Percentiles rank a stretch among this genome's conserved stretches.
phyloP scores from a whole-genome alignment of 2,797 vertebrate species.

The Phataginus tricuspis region DNA sequence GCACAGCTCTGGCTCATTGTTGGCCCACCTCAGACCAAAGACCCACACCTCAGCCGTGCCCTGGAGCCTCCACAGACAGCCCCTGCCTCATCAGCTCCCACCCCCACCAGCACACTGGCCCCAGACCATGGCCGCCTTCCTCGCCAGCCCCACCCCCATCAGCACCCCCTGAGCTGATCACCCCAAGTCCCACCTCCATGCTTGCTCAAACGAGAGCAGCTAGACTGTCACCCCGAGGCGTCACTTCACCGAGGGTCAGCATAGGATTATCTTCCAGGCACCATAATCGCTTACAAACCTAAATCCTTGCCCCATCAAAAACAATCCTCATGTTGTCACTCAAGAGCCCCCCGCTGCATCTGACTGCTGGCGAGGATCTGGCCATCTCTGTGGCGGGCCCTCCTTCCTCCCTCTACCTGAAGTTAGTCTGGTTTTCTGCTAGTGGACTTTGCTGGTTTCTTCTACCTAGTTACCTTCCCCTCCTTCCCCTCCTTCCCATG shows the following conservation, averaged over 20 bases:
- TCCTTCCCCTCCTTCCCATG: neutral
- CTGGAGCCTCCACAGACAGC: neutral
- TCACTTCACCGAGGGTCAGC: neutral
- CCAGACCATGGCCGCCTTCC: neutral
- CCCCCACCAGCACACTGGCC: neutral
- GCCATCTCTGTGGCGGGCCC: neutral
- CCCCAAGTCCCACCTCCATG: neutral
- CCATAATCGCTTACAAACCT: neutral
- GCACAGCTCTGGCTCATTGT: neutral
- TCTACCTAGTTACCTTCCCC: neutral
- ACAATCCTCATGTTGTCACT: fast-evolving
- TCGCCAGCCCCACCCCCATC: neutral
- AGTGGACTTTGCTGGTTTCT: neutral
- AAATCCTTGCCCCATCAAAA: neutral
- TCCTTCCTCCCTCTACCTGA: neutral
- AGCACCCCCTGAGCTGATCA: neutral
- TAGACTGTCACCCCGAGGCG: neutral
- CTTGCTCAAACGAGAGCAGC: neutral
- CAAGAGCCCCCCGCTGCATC: neutral
- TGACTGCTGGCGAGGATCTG: neutral
- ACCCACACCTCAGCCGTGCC: neutral
- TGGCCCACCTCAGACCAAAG: neutral
- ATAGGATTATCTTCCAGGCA: neutral
- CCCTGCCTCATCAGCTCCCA: neutral
- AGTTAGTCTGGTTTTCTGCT: neutral